Evolutionary conservation across 2,888 invertebrate genomes (phyloP).

Genomic region (Xestobium rufovillosum): DNA sequence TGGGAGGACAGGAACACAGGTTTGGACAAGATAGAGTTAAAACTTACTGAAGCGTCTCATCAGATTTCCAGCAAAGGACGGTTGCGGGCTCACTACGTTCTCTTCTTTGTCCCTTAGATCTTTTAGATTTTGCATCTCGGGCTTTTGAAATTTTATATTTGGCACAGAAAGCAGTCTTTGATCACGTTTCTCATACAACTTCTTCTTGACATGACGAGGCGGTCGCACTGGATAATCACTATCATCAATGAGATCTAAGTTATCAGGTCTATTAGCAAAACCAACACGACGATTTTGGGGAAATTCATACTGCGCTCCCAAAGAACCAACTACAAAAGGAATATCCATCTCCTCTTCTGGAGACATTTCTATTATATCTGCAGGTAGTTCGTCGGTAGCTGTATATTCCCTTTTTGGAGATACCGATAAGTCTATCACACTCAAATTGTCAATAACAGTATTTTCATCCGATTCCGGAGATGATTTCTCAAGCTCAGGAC

Average conservation of each 20-base stretch:
- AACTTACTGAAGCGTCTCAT: slow-evolving; percentile 88
- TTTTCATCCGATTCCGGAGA: slow-evolving; percentile 39
- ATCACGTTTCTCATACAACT: slow-evolving; percentile 47
- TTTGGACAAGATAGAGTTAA: slow-evolving; percentile 38
- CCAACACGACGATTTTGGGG: slow-evolving; percentile 24
- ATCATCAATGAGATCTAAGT: slow-evolving; percentile 53
- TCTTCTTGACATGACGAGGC: slow-evolving; percentile 47
- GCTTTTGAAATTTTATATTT: slow-evolving; percentile 57
- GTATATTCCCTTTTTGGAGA: slow-evolving; percentile 19
- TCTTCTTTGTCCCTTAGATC: slow-evolving; percentile 52
- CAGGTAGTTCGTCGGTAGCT: slow-evolving; percentile 43
- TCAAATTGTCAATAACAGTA: slow-evolving; percentile 34
- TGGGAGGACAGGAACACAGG: not conserved
- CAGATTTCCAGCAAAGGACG: slow-evolving; percentile 64
- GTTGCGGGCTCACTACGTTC: slow-evolving; percentile 35
- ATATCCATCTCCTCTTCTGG: slow-evolving; percentile 27
- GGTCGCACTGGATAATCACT: slow-evolving; percentile 50
- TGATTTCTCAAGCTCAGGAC: slow-evolving; percentile 31
- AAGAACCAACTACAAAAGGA: slow-evolving; percentile 32
- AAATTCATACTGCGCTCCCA: slow-evolving; percentile 31
- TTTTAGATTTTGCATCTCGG: slow-evolving; percentile 45
- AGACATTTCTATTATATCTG: slow-evolving; percentile 38
- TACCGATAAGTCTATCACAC: slow-evolving; percentile 19
- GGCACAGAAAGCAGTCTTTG: slow-evolving; percentile 70
- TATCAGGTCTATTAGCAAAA: slow-evolving; percentile 50